These are phyloP conservation scores for Bombus turneri DNA, from an alignment of 1,140 invertebrate species.

Conservation along the genomic window DNA sequence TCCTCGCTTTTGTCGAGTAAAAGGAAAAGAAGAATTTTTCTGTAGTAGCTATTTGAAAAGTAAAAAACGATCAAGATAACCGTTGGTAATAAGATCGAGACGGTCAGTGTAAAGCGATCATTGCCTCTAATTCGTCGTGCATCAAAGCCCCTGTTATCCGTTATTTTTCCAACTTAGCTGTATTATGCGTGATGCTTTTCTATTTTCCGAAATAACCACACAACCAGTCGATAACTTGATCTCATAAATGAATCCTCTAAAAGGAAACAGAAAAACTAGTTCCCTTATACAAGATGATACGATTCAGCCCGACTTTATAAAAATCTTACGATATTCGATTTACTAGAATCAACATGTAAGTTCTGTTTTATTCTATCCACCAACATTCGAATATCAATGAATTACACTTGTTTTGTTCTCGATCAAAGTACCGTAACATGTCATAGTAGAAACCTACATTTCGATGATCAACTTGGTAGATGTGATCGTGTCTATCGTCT, in stretches of 20 bases:
- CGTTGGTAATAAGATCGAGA: not conserved
- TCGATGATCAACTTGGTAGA: not conserved
- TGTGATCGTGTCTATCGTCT: not conserved
- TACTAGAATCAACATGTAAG: not conserved
- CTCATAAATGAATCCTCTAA: not conserved
- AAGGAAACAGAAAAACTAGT: not conserved
- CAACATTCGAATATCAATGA: not conserved
- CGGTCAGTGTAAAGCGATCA: constrained; percentile 14
- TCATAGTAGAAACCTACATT: constrained; percentile 6
- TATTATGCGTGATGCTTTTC: not conserved
- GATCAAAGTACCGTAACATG: not conserved
- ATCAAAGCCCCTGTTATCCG: not conserved
- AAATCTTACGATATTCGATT: not conserved
- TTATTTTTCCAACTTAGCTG: constrained; percentile 5
- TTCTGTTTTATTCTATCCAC: not conserved
- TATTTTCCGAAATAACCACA: not conserved
- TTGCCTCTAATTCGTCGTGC: constrained; percentile 19
- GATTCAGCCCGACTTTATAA: not conserved
- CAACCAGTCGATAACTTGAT: not conserved
- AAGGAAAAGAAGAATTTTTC: not conserved
- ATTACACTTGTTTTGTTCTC: not conserved
- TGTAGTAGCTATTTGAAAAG: not conserved
- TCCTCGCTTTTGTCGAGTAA: not conserved
- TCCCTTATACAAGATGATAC: not conserved
- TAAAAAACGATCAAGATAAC: not conserved